Percentiles rank a stretch among this genome's conserved stretches.
Evolutionary conservation across 2,113 vertebrate genomes (phyloP).

Genomic region (Scortum barcoo): DNA sequence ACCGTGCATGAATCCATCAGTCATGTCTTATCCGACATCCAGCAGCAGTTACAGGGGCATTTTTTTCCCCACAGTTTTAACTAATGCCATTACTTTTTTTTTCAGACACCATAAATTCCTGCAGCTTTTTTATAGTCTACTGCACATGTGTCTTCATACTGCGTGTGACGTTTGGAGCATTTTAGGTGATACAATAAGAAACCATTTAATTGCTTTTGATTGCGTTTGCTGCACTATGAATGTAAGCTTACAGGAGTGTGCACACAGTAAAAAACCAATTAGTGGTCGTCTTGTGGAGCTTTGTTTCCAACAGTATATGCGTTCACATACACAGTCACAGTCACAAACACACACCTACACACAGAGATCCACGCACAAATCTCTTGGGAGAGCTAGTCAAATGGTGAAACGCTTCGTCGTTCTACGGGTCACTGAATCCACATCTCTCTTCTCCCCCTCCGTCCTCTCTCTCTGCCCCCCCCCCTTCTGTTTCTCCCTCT

Average conservation of each 20-base stretch:
- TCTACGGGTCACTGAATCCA: conserved; percentile 69
- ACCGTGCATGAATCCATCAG: conserved; percentile 29
- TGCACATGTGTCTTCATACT: conserved; percentile 6
- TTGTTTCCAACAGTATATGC: conserved; percentile 34
- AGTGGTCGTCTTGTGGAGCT: conserved; percentile 32
- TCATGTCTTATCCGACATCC: conserved; percentile 12
- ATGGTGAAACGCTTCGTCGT: conserved; percentile 70
- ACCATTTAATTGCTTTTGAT: conserved; percentile 45
- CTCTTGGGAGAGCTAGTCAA: conserved; percentile 72
- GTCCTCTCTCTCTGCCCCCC: not conserved
- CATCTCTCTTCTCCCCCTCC: conserved; percentile 41
- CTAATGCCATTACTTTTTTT: not conserved
- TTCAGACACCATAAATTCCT: not conserved
- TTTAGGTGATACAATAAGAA: conserved; percentile 27
- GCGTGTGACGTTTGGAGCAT: not conserved
- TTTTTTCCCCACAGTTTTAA: not conserved
- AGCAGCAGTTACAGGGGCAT: no score
- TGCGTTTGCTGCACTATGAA: conserved; percentile 17
- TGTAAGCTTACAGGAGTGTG: conserved; percentile 34
- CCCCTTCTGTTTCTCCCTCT: conserved; percentile 8
- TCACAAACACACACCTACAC: conserved; percentile 28
- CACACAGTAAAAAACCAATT: conserved; percentile 55
- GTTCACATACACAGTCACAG: conserved; percentile 27
- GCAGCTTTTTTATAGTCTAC: not conserved
- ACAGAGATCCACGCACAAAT: conserved; percentile 63